Evolutionary conservation across 2,888 invertebrate species (phyloP), one percentile per base, ranked within the genome.

Genomic region (Dryocosmus kuriphilus): DNA sequence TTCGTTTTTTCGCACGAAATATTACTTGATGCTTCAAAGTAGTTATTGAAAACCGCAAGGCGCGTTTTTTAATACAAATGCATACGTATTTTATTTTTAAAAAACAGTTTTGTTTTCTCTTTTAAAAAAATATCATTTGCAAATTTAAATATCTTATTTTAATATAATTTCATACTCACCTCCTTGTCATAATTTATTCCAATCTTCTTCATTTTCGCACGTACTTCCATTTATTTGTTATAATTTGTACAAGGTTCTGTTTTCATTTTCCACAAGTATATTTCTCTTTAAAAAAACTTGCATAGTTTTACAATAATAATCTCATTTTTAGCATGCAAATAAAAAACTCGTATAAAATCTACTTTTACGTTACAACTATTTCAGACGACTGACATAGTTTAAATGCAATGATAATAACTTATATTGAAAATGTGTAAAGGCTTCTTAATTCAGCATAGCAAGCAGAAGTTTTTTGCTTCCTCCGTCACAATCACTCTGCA

Each of bases 391-490:
- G 57, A 62, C 65, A 62, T 55, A 4, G 73, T 77, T 77, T 24
- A 51, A 51, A 32, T 62, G 51, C 57, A 55, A 61, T n/a, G 22
- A 76, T 62, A 24, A 27, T 38, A 24, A 27, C 24, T 27, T 41
- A 27, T 57, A 62, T 32, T 27, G 22, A 22, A 46, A 19, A 19
- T 41, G 19, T 30, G 8, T 67, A 24, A 16, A 41, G 14, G 19
- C 41, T 30, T 27, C 19, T 30, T 86, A 91, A 86, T 91, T 89
- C 85, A 91, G 87, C 88, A 91, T 87, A 77, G 88, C 89, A 76
- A 91, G 91, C 80, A 91, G 87, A 82, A 90, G 87, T 79, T 86
- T 88, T 87, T 90, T 91, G 86, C 87, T 86, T 74, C 85, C 87
- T 41, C 86, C 88, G 27, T 81, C 80, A 78, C 90, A 89, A 89